Conservation (phyloP, 2,113 vertebrate genomes). For the Hystrix cristata region DNA sequence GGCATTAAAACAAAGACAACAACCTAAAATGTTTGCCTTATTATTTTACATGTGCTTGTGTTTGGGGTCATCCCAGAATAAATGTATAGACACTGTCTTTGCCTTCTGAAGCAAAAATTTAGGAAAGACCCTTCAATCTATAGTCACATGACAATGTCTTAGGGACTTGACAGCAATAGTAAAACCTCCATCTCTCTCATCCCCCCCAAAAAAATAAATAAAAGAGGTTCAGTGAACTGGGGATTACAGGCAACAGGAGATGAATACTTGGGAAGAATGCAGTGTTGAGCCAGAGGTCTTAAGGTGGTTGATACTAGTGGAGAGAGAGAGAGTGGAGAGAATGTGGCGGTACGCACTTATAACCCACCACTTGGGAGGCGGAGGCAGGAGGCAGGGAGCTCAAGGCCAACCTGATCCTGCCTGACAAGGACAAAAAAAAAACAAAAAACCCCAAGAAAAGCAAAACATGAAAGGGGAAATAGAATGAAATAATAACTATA, state of each 20-base stretch:
- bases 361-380: not conserved
- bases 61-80: not conserved
- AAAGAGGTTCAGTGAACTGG: not conserved
- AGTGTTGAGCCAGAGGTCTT: not conserved
- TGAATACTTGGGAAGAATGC: not conserved
- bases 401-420: not conserved
- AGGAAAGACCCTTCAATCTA: not conserved
- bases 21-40: not conserved
- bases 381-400: not conserved
- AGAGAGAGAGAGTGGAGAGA: not conserved
- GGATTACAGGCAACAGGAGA: not conserved
- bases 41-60: not conserved
- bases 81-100: not conserved
- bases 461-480: not conserved
- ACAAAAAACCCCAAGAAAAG: not conserved
- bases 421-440: not conserved
- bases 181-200: not conserved
- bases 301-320: not conserved
- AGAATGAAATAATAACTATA: not conserved
- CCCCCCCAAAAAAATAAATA: not conserved
- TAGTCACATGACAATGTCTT: not conserved
- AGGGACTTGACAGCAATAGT: not conserved
- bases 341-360: not conserved
- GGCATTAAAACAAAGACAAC: not conserved
- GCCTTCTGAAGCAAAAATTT: not conserved